Conservation (phyloP, 2,888 invertebrate genomes). For the Melolontha melolontha region DNA sequence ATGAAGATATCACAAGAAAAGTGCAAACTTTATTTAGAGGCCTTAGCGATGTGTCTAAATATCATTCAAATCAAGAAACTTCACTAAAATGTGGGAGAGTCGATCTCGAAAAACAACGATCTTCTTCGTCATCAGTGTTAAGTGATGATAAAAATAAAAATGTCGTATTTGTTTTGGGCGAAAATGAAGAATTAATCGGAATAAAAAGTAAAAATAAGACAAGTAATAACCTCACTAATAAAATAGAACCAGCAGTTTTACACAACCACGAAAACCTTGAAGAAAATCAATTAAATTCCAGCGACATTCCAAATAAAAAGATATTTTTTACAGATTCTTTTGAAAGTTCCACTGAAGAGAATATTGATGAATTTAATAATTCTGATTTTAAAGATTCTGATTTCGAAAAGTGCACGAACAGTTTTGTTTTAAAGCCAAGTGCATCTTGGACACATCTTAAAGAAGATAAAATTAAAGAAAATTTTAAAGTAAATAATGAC, state of each 20-base stretch:
- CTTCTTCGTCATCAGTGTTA: slow-evolving; percentile 7
- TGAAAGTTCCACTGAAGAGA: slow-evolving; percentile 37
- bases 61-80: slow-evolving; percentile 26
- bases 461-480: slow-evolving; percentile 1
- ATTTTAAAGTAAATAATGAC: not conserved
- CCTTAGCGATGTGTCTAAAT: slow-evolving; percentile 12
- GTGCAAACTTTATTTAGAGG: slow-evolving; percentile 23
- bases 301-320: slow-evolving; percentile 36
- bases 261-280: slow-evolving; percentile 34
- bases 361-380: slow-evolving; percentile 9
- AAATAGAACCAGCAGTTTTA: slow-evolving; percentile 35
- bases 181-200: slow-evolving; percentile 76
- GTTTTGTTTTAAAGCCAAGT: slow-evolving; percentile 50
- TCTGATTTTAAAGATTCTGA: slow-evolving; percentile 53
- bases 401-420: slow-evolving; percentile 48
- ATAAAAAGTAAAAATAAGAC: slow-evolving; percentile 68
- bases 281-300: slow-evolving; percentile 31
- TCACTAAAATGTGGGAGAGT: slow-evolving; percentile 3
- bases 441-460: slow-evolving; percentile 53
- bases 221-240: slow-evolving; percentile 17
- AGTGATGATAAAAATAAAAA: slow-evolving; percentile 49
- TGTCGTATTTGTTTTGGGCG: slow-evolving; percentile 79
- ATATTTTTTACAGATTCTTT: slow-evolving; percentile 42
- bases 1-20: slow-evolving; percentile 30
- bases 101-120: slow-evolving; percentile 21